Percentiles rank a stretch among this genome's conserved stretches.
Evolutionary conservation across 1,140 invertebrate genomes (phyloP).

Genomic region (Dendroctonus ponderosae): DNA sequence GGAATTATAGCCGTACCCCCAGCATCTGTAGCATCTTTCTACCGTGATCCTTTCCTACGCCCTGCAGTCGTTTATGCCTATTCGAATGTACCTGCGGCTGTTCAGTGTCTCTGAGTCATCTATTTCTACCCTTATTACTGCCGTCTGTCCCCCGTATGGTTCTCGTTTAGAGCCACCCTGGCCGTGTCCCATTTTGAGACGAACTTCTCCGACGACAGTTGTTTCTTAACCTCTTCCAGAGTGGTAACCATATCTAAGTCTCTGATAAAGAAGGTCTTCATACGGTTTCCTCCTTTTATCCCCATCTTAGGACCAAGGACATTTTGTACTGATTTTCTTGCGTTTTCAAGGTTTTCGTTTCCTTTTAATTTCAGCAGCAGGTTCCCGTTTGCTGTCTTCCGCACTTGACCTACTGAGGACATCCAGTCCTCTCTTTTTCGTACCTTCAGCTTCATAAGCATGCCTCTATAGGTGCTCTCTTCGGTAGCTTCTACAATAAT

Average conservation of each 20-base stretch:
- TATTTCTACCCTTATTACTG: neutral
- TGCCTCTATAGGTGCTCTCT: no score
- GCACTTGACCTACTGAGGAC: constrained; percentile 14
- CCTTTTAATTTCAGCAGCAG: constrained; percentile 15
- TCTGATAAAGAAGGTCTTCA: neutral
- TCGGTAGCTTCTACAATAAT: constrained; percentile 5
- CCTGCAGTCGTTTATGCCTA: neutral
- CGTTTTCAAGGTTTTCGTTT: constrained; percentile 8
- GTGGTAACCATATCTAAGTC: no score
- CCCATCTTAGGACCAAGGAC: neutral
- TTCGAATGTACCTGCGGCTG: neutral
- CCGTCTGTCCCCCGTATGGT: no score
- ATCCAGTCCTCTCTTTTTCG: neutral
- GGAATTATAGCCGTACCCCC: constrained; percentile 1
- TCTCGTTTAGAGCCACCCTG: neutral
- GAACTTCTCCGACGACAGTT: neutral
- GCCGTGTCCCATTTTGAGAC: no score
- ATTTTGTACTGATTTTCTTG: constrained; percentile 2
- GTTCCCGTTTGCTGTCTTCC: no score
- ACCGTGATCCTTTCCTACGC: constrained; percentile 6
- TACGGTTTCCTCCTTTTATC: neutral
- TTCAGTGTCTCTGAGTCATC: neutral
- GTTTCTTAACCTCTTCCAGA: neutral
- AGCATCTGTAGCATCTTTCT: constrained; percentile 12
- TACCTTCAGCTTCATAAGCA: no score